phyloP scores from a whole-genome alignment of 1,140 invertebrate species.

The Muscidifurax raptorellus region DNA sequence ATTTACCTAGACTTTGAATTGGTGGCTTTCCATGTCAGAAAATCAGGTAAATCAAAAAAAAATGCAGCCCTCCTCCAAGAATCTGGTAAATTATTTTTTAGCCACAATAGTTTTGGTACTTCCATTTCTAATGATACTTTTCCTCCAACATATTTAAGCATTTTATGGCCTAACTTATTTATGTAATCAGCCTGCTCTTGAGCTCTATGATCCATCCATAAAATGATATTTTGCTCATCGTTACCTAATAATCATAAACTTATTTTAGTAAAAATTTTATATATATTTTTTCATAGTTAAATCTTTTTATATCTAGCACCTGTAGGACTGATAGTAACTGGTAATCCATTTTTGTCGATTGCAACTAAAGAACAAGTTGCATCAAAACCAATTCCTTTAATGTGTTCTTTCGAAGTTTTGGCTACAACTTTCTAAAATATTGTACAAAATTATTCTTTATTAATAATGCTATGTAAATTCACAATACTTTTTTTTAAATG shows the following conservation, averaged over 20 bases:
- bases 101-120: conserved; percentile 95
- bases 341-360: conserved; percentile 82
- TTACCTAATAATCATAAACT: conserved; percentile 72
- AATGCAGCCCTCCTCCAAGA: conserved; percentile 83
- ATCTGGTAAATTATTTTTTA: conserved; percentile 86
- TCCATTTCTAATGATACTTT: conserved; percentile 97
- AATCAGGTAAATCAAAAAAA: conserved; percentile 96
- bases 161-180: conserved; percentile 84
- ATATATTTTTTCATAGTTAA: not conserved
- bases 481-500: conserved; percentile 14
- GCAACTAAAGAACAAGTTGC: conserved; percentile 96
- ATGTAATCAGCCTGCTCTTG: conserved; percentile 87
- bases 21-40: conserved; percentile 94
- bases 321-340: conserved; percentile 85
- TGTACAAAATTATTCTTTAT: conserved; percentile 35
- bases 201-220: conserved; percentile 98
- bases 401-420: conserved; percentile 75
- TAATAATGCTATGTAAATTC: not conserved
- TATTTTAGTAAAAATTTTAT: not conserved
- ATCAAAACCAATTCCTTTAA: conserved; percentile 95
- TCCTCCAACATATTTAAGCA: conserved; percentile 92
- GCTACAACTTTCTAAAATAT: conserved; percentile 78
- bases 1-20: conserved; percentile 80
- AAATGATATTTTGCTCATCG: conserved; percentile 89
- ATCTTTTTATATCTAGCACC: conserved; percentile 70